Evolutionary conservation across 2,113 vertebrate genomes (phyloP), one percentile per base, ranked within the genome.

Genomic region (Chaetodon auriga): DNA sequence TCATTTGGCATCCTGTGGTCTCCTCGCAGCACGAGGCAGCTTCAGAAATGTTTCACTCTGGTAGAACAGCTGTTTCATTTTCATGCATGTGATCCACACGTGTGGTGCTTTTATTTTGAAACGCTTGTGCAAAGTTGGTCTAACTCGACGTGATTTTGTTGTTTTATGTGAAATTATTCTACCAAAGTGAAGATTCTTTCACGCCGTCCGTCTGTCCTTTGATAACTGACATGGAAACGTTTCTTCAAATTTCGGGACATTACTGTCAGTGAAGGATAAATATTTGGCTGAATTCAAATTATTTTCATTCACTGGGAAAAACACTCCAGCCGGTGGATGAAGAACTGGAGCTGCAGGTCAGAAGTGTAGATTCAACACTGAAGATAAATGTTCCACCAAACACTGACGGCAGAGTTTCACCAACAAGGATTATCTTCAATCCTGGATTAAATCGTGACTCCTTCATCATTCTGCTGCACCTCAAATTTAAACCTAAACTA

Each of bases 1-100:
- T 18, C 15, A 72, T 86, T 82, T 84, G 83, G 86, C 84, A 51
- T 85, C 78, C 55, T 66, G 53, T 63, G 38, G 45, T 76, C 43
- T 76, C 68, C 55, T 54, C 74, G 54, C 66, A 64, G 78, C 61
- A 64, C 58, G 21, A 68, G 6, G 54, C 64, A 18, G 12, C 23
- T 19, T 35, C 49, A 46, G 14, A 57, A 66, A 36, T 21, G 15
- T 58, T 78, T 78, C 76, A 75, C 82, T 80, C 61, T 64, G 85
- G 63, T 66, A 63, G 73, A 78, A 66, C 23, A 53, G 35, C 15
- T 5, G 19, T 30, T 6, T 15, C 4, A 36, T 58, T 10, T 71
- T 38, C 88, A 85, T 86, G 83, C 87, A 77, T 15, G 19, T 80
- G 45, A 41, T 60, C 45, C 38, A 1, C 14, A 0, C 35, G 15